phyloP scores from a whole-genome alignment of 2,113 vertebrate genomes.

The Coptodon bakossiorum region DNA sequence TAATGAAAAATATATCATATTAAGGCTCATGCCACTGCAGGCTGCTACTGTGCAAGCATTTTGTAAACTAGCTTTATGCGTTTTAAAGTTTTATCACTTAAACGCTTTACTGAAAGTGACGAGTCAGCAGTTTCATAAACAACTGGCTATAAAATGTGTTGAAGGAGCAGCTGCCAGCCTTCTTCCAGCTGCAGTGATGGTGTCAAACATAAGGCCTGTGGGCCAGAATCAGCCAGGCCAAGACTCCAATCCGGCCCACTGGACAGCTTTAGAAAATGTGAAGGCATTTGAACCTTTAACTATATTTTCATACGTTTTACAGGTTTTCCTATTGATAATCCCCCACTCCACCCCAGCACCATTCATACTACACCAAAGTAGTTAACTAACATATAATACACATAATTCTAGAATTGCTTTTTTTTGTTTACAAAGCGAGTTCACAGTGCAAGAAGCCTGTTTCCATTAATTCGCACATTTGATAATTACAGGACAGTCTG shows the following conservation, averaged over 20 bases:
- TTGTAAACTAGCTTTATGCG: not conserved
- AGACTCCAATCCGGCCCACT: rapidly evolving
- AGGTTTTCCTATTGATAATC: no score
- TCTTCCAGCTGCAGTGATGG: not conserved
- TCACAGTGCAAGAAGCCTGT: no score
- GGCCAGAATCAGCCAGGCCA: not conserved
- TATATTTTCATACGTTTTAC: no score
- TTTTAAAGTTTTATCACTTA: not conserved
- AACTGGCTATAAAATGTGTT: not conserved
- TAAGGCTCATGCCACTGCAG: not conserved
- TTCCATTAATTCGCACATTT: no score
- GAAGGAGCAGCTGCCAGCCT: not conserved
- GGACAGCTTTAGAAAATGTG: not conserved
- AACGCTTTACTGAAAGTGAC: not conserved
- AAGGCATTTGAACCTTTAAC: no score
- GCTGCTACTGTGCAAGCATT: not conserved
- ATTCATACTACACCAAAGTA: no score
- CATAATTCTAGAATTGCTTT: no score
- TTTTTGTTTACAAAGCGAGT: no score
- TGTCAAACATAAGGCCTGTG: not conserved
- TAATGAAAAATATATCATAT: not conserved
- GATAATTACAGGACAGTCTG: no score
- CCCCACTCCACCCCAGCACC: no score
- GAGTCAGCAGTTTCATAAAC: not conserved
- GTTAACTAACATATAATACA: no score